These are phyloP conservation scores for Aleadryas rufinucha DNA, from an alignment of 2,113 vertebrate species.

Conservation along the genomic window DNA sequence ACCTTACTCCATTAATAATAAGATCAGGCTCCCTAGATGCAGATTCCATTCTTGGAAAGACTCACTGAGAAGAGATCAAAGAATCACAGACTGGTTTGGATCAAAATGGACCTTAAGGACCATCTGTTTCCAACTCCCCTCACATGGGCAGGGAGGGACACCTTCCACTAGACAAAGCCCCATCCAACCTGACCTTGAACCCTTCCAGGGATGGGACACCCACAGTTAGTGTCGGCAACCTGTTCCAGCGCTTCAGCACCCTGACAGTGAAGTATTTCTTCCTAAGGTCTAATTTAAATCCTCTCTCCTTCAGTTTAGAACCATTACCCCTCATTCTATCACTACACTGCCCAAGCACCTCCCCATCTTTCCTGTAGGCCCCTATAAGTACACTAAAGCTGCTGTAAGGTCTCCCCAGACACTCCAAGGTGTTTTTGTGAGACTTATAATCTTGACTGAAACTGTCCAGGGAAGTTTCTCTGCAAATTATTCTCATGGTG, in stretches of 20 bases:
- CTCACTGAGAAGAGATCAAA: not conserved
- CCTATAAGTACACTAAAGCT: not conserved
- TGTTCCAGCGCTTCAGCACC: not conserved
- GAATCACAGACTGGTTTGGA: not conserved
- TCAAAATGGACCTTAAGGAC: not conserved
- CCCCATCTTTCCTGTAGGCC: not conserved
- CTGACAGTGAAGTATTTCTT: not conserved
- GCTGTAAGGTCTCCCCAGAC: not conserved
- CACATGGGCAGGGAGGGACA: not conserved
- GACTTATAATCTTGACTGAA: not conserved
- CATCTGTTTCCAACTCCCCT: not conserved
- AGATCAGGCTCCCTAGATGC: not conserved
- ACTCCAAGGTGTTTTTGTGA: not conserved
- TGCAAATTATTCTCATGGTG: not conserved
- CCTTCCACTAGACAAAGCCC: not conserved
- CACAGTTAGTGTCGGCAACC: not conserved
- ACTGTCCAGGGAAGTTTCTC: not conserved
- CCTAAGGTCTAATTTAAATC: not conserved
- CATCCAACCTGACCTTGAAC: not conserved
- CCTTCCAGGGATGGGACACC: not conserved
- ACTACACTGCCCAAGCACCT: not conserved
- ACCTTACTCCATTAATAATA: not conserved
- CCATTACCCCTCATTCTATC: accelerated
- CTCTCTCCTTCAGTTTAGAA: not conserved
- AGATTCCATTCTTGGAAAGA: not conserved